A percentile compares a stretch with the other conserved stretches of the same genome.
Conservation (phyloP, 2,113 vertebrate species). For the Eurystomus gularis region DNA sequence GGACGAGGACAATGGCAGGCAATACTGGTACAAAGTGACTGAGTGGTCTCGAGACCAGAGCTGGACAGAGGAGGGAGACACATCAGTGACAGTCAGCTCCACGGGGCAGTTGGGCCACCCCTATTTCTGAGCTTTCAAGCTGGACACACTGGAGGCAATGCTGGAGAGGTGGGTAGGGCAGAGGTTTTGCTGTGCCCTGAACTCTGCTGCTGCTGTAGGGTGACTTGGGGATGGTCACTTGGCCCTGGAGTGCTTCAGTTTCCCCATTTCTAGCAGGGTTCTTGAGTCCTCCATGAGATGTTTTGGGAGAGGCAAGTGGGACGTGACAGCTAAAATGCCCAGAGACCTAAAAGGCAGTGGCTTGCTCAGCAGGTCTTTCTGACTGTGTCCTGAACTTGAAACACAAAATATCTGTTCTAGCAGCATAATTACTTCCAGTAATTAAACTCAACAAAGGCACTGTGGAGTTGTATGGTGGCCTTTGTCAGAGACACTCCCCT, state of each 20-base stretch:
- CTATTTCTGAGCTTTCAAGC: not conserved
- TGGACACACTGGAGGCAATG: not conserved
- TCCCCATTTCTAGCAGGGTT: not conserved
- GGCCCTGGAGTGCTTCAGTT: not conserved
- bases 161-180: not conserved
- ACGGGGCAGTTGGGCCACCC: slow-evolving; percentile 66
- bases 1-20: slow-evolving; percentile 33
- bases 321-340: not conserved
- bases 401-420: not conserved
- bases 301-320: not conserved
- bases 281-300: not conserved
- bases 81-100: slow-evolving; percentile 63
- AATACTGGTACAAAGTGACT: slow-evolving; percentile 75
- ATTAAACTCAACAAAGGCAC: not conserved
- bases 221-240: not conserved
- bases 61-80: slow-evolving; percentile 42
- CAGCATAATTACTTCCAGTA: not conserved
- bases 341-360: not conserved
- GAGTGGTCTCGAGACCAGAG: slow-evolving; percentile 53
- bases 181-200: not conserved
- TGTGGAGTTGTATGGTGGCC: not conserved
- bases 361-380: not conserved
- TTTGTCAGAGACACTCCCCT: not conserved
- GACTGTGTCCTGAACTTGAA: not conserved
- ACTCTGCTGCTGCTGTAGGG: not conserved